Evolutionary conservation across 2,888 invertebrate species (phyloP).

Genomic region (Homarus gammarus): DNA sequence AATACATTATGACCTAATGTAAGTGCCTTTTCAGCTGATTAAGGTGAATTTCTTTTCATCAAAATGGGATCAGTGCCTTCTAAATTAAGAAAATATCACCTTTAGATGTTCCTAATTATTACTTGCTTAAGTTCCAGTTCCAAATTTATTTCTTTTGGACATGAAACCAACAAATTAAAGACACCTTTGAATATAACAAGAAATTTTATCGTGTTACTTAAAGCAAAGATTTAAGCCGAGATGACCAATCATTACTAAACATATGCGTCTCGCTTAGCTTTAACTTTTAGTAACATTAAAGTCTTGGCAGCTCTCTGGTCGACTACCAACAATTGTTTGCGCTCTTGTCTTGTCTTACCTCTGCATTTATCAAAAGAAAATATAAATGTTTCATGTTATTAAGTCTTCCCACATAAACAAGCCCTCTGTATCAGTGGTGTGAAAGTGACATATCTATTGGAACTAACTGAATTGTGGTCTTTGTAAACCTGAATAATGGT

Average conservation of each 20-base stretch:
- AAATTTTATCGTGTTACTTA: background rate
- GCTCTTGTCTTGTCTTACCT: conserved; percentile 19
- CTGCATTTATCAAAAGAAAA: conserved; percentile 24
- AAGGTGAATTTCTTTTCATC: background rate
- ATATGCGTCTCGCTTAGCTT: background rate
- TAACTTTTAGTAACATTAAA: background rate
- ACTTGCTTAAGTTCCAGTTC: background rate
- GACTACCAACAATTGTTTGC: conserved; percentile 2
- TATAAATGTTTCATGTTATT: conserved; percentile 29
- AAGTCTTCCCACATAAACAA: conserved; percentile 51
- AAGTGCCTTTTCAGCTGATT: background rate
- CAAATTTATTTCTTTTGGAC: background rate
- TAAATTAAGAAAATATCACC: background rate
- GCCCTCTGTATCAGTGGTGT: conserved; percentile 45
- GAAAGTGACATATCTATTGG: conserved; percentile 32
- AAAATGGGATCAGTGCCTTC: background rate
- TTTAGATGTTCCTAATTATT: background rate
- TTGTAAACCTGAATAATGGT: conserved; percentile 15
- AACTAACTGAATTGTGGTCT: conserved; percentile 27
- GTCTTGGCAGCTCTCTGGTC: conserved; percentile 19
- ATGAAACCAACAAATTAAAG: background rate
- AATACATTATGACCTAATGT: background rate
- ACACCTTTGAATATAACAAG: background rate
- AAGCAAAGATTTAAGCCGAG: background rate
- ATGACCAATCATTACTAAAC: background rate